These are phyloP conservation scores for Acromyrmex charruanus DNA, from an alignment of 1,140 invertebrate genomes.

Conservation along the genomic window DNA sequence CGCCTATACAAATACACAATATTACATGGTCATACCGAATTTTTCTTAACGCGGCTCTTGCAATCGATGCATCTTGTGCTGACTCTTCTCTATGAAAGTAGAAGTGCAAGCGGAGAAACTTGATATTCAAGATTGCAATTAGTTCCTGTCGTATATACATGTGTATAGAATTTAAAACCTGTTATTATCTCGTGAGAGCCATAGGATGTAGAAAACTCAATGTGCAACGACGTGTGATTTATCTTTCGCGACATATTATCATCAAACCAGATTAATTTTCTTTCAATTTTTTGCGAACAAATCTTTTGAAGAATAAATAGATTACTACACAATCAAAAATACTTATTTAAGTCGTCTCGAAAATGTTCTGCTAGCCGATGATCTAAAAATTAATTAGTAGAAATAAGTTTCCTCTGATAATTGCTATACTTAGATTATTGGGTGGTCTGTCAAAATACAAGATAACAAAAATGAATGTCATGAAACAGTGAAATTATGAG, in stretches of 20 bases:
- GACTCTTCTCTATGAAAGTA: conserved; percentile 35
- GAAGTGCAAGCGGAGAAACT: conserved; percentile 47
- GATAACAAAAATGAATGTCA: not conserved
- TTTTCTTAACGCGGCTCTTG: not conserved
- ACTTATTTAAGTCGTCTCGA: not conserved
- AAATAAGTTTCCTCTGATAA: not conserved
- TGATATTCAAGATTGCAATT: conserved; percentile 59
- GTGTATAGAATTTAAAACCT: conserved; percentile 19
- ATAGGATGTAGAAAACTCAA: conserved; percentile 29
- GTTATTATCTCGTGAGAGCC: conserved; percentile 22
- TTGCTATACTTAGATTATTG: not conserved
- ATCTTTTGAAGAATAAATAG: not conserved
- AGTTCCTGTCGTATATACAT: not conserved
- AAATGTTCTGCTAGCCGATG: not conserved
- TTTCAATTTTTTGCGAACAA: not conserved
- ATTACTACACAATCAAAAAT: not conserved
- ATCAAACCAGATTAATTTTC: conserved; percentile 31
- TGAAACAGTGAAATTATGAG: conserved; percentile 12
- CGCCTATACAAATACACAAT: not conserved
- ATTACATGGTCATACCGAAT: conserved; percentile 28
- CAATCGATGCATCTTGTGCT: not conserved
- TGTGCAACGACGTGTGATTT: conserved; percentile 8
- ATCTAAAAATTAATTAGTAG: not conserved
- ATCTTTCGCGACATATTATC: conserved; percentile 10
- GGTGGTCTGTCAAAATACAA: not conserved